Evolutionary conservation across 1,140 invertebrate species (phyloP).

Genomic region (Hestina assimilis): DNA sequence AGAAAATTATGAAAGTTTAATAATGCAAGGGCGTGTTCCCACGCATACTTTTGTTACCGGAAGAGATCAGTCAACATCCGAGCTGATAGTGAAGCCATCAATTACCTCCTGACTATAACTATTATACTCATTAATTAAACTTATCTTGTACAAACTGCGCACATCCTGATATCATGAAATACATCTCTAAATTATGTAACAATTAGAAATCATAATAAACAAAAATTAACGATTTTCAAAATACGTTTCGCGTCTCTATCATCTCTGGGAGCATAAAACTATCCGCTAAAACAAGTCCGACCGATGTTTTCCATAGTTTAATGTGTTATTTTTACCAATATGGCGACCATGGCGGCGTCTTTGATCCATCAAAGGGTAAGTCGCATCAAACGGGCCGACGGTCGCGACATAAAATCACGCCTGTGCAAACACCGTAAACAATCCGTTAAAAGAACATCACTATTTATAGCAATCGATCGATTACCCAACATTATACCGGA

Average conservation of each 20-base stretch:
- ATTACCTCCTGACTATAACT: conserved; percentile 15
- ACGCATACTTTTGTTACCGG: conserved; percentile 36
- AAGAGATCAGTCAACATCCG: conserved; percentile 55
- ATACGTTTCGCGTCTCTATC: too few species aligned
- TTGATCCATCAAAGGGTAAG: conserved; percentile 65
- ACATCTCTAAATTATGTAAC: background rate
- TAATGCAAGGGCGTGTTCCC: conserved; percentile 28
- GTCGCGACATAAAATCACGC: conserved; percentile 56
- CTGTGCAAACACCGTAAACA: conserved; percentile 61
- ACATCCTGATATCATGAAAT: background rate
- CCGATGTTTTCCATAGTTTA: conserved; percentile 55
- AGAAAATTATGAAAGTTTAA: background rate
- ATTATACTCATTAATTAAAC: conserved; percentile 14
- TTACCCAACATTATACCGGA: conserved; percentile 23
- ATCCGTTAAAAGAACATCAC: conserved; percentile 26
- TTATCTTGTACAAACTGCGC: background rate
- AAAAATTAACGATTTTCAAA: background rate
- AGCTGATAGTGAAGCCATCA: conserved; percentile 36
- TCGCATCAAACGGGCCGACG: conserved; percentile 53
- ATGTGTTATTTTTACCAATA: conserved; percentile 73
- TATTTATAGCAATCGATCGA: conserved; percentile 51
- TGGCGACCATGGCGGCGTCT: conserved; percentile 56
- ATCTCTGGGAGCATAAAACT: background rate
- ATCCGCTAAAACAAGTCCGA: conserved; percentile 23
- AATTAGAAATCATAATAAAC: too few species aligned